Conservation (phyloP, 2,888 invertebrate genomes). For the Cepaea hortensis region DNA sequence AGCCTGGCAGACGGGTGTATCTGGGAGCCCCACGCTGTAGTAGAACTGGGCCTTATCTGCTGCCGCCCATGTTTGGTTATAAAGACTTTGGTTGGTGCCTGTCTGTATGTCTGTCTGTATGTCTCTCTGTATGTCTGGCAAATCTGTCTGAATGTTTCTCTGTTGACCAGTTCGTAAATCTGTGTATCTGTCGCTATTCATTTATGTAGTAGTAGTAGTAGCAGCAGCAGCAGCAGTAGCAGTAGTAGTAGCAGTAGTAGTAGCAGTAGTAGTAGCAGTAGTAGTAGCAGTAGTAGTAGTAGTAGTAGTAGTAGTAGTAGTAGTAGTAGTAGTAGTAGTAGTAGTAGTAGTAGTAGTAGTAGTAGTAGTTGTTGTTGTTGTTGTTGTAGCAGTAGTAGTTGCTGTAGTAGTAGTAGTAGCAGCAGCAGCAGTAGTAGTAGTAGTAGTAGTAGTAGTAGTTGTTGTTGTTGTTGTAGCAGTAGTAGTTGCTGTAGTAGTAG, state of each 20-base stretch:
- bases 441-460: constrained; percentile 34
- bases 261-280: too few species aligned
- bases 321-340: constrained; percentile 40
- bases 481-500: background rate
- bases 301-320: constrained; percentile 20
- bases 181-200: background rate
- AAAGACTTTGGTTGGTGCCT: background rate
- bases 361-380: constrained; percentile 35
- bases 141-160: background rate
- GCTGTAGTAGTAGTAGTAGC: background rate
- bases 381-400: background rate
- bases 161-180: background rate
- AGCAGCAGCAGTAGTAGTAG: constrained; percentile 27
- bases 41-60: background rate
- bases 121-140: background rate
- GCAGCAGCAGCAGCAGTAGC: too few species aligned
- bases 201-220: too few species aligned
- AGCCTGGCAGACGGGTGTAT: background rate
- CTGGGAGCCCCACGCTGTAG: constrained; percentile 8
- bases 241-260: too few species aligned
- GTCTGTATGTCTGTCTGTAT: background rate
- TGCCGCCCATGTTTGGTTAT: constrained; percentile 2
- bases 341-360: constrained; percentile 41
- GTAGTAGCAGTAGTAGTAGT: too few species aligned
- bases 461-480: constrained; percentile 24